Percentiles rank a stretch among this genome's conserved stretches.
These are phyloP conservation scores for Leptopilina syphax DNA, from an alignment of 2,888 invertebrate species.

Conservation along the genomic window DNA sequence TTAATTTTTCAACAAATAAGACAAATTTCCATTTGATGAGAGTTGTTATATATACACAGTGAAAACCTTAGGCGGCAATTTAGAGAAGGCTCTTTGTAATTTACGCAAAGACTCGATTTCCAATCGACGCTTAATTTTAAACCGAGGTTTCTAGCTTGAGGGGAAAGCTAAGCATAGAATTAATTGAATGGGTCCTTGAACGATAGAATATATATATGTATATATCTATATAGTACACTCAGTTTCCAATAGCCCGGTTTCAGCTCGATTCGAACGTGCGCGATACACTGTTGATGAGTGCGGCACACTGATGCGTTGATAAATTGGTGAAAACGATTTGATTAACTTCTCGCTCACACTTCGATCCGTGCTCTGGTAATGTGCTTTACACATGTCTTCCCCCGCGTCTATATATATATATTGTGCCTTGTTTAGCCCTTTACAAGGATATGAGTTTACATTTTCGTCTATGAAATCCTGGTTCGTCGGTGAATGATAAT, in stretches of 20 bases:
- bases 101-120: not conserved
- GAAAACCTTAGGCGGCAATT: not conserved
- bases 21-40: too few relatives aligned
- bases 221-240: conserved; percentile 42
- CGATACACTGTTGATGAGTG: conserved; percentile 32
- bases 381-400: conserved; percentile 41
- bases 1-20: too few relatives aligned
- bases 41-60: too few relatives aligned
- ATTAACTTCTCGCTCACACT: conserved; percentile 66
- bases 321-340: conserved; percentile 68
- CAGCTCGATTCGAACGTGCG: conserved; percentile 28
- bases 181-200: conserved; percentile 47
- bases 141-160: conserved; percentile 4
- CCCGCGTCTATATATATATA: not conserved
- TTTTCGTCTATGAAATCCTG: conserved; percentile 50
- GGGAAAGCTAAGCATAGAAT: conserved; percentile 26
- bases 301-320: conserved; percentile 55
- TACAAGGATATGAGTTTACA: conserved; percentile 40
- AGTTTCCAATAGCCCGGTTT: conserved; percentile 45
- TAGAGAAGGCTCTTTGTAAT: not conserved
- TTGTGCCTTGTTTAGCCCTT: not conserved
- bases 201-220: conserved; percentile 48
- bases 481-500: not conserved
- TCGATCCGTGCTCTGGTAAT: conserved; percentile 57
- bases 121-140: conserved; percentile 9